A percentile compares a stretch with the other conserved stretches of the same genome.
phyloP scores from a whole-genome alignment of 2,113 vertebrate species.

The Hippocampus abdominalis region DNA sequence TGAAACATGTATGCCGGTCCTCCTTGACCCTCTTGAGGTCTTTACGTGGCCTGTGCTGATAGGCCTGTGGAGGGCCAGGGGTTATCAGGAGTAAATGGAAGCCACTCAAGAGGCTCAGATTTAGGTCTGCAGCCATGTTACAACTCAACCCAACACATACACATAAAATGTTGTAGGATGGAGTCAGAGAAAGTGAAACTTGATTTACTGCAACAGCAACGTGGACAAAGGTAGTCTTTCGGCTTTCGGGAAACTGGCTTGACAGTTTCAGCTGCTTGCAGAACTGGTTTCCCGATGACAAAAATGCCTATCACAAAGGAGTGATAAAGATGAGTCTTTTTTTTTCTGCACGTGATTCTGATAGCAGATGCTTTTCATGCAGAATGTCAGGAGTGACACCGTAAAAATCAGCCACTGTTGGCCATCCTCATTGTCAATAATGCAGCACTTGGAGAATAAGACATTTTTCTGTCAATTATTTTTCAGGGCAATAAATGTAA shows the following conservation, averaged over 20 bases:
- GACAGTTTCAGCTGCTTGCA: slow-evolving; percentile 12
- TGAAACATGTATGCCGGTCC: slow-evolving; percentile 11
- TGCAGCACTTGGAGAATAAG: not conserved
- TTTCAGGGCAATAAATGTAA: no score
- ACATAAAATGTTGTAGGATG: not conserved
- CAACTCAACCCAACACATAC: slow-evolving; percentile 11
- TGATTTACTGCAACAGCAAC: slow-evolving; percentile 11
- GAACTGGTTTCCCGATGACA: slow-evolving; percentile 21
- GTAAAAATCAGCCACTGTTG: slow-evolving; percentile 43
- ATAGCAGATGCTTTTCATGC: slow-evolving; percentile 37
- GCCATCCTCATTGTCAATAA: no score
- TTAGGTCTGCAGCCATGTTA: slow-evolving; percentile 49
- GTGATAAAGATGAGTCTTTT: slow-evolving; percentile 18
- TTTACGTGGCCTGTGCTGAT: slow-evolving; percentile 41
- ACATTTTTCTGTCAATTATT: not conserved
- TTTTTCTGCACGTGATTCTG: slow-evolving; percentile 28
- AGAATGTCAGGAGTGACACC: not conserved
- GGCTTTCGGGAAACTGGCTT: slow-evolving; percentile 21
- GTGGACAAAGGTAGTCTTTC: slow-evolving; percentile 3
- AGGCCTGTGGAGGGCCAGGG: slow-evolving; percentile 19
- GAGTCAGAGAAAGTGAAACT: not conserved
- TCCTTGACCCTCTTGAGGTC: slow-evolving; percentile 50
- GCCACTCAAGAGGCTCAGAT: slow-evolving; percentile 33
- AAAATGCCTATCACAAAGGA: slow-evolving; percentile 23
- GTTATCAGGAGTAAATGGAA: slow-evolving; percentile 64